Evolutionary conservation across 2,113 vertebrate species (phyloP).

Genomic region (Elephantulus edwardii): DNA sequence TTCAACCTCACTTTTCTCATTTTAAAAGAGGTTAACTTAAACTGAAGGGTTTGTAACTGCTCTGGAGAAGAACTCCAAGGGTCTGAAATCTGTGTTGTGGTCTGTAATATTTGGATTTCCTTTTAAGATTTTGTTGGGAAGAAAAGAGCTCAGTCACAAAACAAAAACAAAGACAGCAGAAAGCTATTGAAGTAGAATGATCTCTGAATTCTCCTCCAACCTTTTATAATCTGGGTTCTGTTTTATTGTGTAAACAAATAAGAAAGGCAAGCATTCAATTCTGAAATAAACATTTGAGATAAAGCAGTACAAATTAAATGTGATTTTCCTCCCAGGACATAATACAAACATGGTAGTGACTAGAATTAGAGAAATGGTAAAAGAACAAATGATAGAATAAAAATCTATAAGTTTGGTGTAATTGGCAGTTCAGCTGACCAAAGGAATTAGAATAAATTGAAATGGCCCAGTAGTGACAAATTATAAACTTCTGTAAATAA

Average conservation of each 20-base stretch:
- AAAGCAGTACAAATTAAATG: neutral
- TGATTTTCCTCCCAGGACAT: neutral
- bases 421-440: conserved; percentile 6
- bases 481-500: neutral
- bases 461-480: neutral
- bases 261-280: neutral
- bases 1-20: neutral
- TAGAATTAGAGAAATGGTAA: neutral
- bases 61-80: neutral
- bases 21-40: neutral
- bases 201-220: neutral
- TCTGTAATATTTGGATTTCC: neutral
- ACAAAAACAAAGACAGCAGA: neutral
- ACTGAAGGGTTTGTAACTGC: neutral
- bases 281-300: conserved; percentile 6
- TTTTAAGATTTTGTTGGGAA: neutral
- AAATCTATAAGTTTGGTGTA: neutral
- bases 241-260: conserved; percentile 21
- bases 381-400: conserved; percentile 32
- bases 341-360: conserved; percentile 13
- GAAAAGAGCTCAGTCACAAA: neutral
- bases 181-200: neutral
- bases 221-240: neutral
- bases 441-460: conserved; percentile 34
- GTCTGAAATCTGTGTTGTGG: neutral